phyloP scores from a whole-genome alignment of 2,888 invertebrate genomes.

The Calameuta idolon region DNA sequence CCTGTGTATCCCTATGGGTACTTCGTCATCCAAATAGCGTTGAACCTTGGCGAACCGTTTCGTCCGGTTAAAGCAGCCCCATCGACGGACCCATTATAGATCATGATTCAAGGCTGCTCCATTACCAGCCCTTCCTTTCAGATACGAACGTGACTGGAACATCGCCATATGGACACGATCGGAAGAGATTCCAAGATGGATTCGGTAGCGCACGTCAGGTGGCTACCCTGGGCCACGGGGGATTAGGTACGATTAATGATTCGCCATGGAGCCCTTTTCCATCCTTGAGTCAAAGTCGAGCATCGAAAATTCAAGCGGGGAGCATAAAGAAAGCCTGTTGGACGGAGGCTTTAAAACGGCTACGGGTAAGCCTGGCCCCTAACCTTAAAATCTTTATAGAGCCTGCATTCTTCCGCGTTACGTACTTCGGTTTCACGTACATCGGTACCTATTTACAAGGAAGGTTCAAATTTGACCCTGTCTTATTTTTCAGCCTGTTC shows the following conservation, averaged over 20 bases:
- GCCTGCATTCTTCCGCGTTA: not conserved
- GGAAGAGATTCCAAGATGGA: not conserved
- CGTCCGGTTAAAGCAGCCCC: not conserved
- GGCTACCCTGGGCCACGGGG: not conserved
- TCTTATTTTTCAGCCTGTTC: not conserved
- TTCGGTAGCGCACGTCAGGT: constrained; percentile 8
- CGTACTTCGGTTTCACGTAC: no score
- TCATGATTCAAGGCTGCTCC: constrained; percentile 4
- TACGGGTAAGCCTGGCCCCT: not conserved
- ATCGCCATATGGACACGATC: constrained; percentile 5
- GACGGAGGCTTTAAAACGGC: not conserved
- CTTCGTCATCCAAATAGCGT: not conserved
- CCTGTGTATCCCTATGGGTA: not conserved
- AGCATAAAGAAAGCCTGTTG: not conserved
- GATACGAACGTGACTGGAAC: constrained; percentile 1
- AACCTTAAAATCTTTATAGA: not conserved
- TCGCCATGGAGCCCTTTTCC: constrained; percentile 6
- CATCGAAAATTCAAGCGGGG: not conserved
- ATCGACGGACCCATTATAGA: not conserved
- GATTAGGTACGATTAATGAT: constrained; percentile 7
- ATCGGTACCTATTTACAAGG: not conserved
- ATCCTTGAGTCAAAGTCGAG: not conserved
- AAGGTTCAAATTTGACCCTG: not conserved
- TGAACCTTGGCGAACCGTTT: not conserved
- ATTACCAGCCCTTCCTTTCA: constrained; percentile 3